Base-by-base conservation (phyloP, 2,113 vertebrate genomes). In the Syngnathus floridae region DNA sequence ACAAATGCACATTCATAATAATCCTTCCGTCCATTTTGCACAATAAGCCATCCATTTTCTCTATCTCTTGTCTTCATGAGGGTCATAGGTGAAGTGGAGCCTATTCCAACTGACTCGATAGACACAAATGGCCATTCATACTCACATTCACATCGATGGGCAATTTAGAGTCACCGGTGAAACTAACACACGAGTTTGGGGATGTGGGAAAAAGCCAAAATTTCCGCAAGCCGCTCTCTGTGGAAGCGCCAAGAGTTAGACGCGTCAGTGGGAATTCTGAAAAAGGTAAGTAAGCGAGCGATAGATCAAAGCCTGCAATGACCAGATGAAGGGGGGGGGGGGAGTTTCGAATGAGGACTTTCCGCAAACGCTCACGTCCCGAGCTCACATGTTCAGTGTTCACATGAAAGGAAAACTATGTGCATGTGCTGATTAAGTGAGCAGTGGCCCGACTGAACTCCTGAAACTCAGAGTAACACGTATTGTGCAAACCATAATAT, bases 271-370 rank as follows among this genome's bases (percentile, higher is more conserved):
- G 82, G 78, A 73, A 77, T 80, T 72, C 78, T 88, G 75, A 80
- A 72, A 74, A 72, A 69, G 40, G 69, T 69, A 77, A 66, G 65
- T 73, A 78, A 75, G 80, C 77, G 79, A 82, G 75, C 79, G 62
- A 72, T 74, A 75, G 82, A 86, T 88, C 81, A 86, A 83, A 86
- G 77, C 81, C 60, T 71, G 69, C 69, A 67, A 73, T 40, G 62
- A 70, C 76, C 70, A 71, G 69, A 83, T 67, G 62, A 59, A 59
- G 57, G 69, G 54, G 21, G 62, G 64, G 62, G 71, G 38, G 75
- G 63, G 77, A 70, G 58, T 75, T 75, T 74, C 37, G 70, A 76
- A 76, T 80, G 66, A 66, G 55, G 40, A 71, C 72, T 69, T 57
- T 9, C 37, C 12, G 57, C 82, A 77, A 72, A 65, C 37, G 60